Percentiles rank a stretch among this genome's conserved stretches.
These are phyloP conservation scores for Malurus melanocephalus DNA, from an alignment of 2,113 vertebrate genomes.

Conservation along the genomic window DNA sequence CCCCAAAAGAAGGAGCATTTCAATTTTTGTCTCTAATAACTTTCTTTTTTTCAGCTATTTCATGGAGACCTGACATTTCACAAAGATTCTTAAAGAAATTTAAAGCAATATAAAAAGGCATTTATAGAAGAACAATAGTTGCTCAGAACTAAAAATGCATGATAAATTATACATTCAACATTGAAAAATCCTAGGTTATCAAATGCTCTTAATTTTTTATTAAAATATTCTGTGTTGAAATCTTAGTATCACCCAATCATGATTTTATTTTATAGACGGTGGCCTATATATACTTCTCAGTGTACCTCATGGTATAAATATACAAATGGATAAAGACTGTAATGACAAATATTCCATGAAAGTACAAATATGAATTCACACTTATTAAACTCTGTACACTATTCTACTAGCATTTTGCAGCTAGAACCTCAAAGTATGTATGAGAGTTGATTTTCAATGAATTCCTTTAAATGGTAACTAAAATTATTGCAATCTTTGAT, in stretches of 20 bases:
- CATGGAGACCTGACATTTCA: background rate
- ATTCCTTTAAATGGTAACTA: background rate
- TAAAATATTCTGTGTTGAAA: background rate
- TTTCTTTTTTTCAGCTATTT: background rate
- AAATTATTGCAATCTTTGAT: background rate
- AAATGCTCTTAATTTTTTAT: background rate
- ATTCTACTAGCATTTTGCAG: background rate
- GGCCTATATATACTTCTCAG: conserved; percentile 11
- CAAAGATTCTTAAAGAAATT: background rate
- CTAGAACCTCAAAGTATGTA: background rate
- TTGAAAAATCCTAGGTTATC: background rate
- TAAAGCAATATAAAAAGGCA: background rate
- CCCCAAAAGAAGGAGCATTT: background rate
- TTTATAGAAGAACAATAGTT: background rate
- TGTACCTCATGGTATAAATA: background rate
- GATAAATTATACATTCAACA: background rate
- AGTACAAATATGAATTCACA: background rate
- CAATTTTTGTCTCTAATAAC: background rate
- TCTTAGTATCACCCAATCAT: background rate
- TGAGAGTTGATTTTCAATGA: background rate
- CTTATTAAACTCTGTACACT: background rate
- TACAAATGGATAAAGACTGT: background rate
- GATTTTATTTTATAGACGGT: background rate
- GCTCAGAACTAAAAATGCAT: background rate
- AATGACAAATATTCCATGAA: background rate